Base-by-base conservation (phyloP, 2,888 invertebrate genomes). In the Stenotaenia linearis region DNA sequence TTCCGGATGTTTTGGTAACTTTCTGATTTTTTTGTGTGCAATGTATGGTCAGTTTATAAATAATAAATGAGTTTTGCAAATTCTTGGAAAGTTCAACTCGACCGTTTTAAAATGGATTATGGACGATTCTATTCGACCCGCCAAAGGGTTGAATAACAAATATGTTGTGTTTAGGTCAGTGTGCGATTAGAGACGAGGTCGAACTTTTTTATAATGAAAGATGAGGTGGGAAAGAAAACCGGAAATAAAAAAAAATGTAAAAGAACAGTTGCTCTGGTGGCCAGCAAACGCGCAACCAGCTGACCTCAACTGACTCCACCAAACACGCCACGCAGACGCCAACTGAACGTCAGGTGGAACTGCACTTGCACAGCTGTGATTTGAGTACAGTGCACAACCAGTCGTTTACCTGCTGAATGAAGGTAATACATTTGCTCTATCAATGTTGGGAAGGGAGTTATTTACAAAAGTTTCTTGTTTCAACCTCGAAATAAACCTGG, bases 101-200 rank as follows among this genome's bases (percentile, higher is more conserved):
- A 7, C n/a, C 69, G 6, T 25, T 25, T 69, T 23, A 69, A 69
- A 69, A 25, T 69, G 69, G 69, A 69, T 28, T 23, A 23, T 69
- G 69, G 69, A 9, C 69, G 25, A n/a, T 69, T 25, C 28, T 69
- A 28, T 69, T 69, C 25, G 15, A 69, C n/a, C 9, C 9, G 25
- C 69, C 25, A 69, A 69, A 69, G 69, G 69, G 69, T 69, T 69
- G 69, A 69, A 69, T 69, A 69, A 7, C 69, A 69, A 4, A 9
- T 32, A 32, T 32, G 50, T 28, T 69, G 56, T 45, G 56, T 69
- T 69, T 69, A 25, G 69, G 69, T 69, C 69, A 69, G 69, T 69
- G 69, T 69, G 69, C 69, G 69, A 69, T 69, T 69, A 69, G 69
- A 69, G 69, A 69, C 69, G 69, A 69, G 69, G 69, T 69, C 69